Conservation (phyloP, 2,797 vertebrate genomes). For the Peromyscus nudipes region DNA sequence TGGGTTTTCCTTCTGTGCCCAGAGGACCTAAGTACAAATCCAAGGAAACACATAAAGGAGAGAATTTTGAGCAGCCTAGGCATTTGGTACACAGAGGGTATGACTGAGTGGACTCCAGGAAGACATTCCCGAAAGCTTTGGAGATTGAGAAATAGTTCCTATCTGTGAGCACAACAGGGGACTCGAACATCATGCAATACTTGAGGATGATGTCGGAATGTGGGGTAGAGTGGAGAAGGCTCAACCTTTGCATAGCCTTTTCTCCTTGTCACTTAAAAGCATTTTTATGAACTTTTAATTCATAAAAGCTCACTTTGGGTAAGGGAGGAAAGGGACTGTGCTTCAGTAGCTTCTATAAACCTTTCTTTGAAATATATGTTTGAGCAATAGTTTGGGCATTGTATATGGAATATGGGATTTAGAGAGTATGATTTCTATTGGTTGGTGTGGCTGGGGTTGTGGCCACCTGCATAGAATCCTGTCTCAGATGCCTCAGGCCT, state of each 20-base stretch:
- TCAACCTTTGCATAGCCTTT: neutral
- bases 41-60: conserved; percentile 10
- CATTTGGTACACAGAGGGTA: conserved; percentile 62
- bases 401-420: neutral
- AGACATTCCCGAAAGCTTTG: conserved; percentile 86
- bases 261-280: neutral
- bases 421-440: neutral
- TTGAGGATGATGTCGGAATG: conserved; percentile 79
- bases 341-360: neutral
- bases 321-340: neutral
- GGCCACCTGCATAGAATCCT: neutral
- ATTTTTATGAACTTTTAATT: neutral
- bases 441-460: neutral
- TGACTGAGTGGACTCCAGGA: conserved; percentile 81
- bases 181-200: conserved; percentile 81
- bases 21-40: conserved; percentile 39
- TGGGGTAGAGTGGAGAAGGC: neutral
- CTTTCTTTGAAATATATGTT: neutral
- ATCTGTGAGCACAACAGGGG: conserved; percentile 77
- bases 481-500: neutral
- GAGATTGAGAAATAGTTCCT: conserved; percentile 86
- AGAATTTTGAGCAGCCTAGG: conserved; percentile 49
- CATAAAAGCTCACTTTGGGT: conserved; percentile 4
- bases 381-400: neutral
- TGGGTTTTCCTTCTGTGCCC: conserved; percentile 3